Evolutionary conservation across 2,888 invertebrate species (phyloP).

Genomic region (Troides oblongomaculatus): DNA sequence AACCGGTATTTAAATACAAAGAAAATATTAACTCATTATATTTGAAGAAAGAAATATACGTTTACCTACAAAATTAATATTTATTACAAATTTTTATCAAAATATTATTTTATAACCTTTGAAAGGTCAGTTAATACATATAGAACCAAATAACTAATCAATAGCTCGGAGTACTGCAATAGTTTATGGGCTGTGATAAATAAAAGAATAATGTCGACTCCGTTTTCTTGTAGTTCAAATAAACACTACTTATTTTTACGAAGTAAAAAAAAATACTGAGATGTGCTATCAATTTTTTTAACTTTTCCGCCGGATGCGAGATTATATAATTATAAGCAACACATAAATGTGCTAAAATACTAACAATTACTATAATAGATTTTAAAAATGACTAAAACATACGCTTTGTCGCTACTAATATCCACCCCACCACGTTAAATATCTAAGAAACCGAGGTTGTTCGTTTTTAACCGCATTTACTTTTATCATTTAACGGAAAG

Average conservation of each 20-base stretch:
- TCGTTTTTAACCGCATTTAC: conserved; percentile 21
- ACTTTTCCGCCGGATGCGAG: neutral
- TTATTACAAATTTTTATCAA: neutral
- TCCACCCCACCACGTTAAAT: conserved; percentile 20
- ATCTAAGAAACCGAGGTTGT: conserved; percentile 21
- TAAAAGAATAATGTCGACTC: no score
- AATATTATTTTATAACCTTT: no score
- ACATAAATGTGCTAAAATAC: conserved; percentile 23
- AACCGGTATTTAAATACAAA: neutral
- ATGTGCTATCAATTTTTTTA: neutral
- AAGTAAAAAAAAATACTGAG: neutral
- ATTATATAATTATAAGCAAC: conserved; percentile 1
- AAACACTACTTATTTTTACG: no score
- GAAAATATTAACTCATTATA: neutral
- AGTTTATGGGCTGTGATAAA: neutral
- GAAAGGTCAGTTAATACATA: neutral
- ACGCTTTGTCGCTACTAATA: conserved; percentile 8
- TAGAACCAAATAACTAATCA: neutral
- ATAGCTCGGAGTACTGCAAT: neutral
- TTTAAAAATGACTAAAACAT: conserved; percentile 14
- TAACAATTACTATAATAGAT: conserved; percentile 15
- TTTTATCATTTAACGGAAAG: neutral
- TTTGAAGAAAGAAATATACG: neutral
- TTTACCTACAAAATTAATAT: no score
- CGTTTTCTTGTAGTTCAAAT: no score